phyloP scores from a whole-genome alignment of 2,113 vertebrate genomes.

The Atractosteus spatula region DNA sequence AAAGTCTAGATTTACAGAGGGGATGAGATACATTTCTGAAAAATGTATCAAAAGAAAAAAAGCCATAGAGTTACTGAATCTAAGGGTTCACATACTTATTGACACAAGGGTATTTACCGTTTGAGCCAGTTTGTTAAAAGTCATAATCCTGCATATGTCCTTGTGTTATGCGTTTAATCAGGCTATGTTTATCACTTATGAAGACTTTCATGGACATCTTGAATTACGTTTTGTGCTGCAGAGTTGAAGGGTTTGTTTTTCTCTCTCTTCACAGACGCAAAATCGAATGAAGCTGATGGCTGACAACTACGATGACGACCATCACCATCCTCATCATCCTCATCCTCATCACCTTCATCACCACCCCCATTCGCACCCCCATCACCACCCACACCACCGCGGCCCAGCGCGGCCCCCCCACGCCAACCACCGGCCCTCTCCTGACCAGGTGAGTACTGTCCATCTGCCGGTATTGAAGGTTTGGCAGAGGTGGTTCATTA shows the following conservation, averaged over 20 bases:
- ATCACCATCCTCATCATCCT: conserved; percentile 82
- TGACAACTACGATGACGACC: conserved; percentile 94
- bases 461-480: no score
- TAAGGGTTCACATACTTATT: no score
- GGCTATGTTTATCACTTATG: background rate
- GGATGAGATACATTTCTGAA: no score
- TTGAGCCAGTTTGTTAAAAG: background rate
- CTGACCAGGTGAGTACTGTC: conserved; percentile 80
- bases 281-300: conserved; percentile 97
- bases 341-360: conserved; percentile 82
- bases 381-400: conserved; percentile 69
- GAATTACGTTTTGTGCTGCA: background rate
- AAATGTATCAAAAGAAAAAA: no score
- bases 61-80: no score
- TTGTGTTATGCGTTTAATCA: no score
- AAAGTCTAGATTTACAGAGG: no score
- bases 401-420: conserved; percentile 81
- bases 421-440: conserved; percentile 82
- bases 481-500: no score
- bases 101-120: no score
- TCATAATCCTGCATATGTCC: background rate
- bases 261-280: conserved; percentile 79
- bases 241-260: background rate
- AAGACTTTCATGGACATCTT: background rate
- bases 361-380: conserved; percentile 67